Base-by-base conservation (phyloP, 2,113 vertebrate species). In the Apus apus region DNA sequence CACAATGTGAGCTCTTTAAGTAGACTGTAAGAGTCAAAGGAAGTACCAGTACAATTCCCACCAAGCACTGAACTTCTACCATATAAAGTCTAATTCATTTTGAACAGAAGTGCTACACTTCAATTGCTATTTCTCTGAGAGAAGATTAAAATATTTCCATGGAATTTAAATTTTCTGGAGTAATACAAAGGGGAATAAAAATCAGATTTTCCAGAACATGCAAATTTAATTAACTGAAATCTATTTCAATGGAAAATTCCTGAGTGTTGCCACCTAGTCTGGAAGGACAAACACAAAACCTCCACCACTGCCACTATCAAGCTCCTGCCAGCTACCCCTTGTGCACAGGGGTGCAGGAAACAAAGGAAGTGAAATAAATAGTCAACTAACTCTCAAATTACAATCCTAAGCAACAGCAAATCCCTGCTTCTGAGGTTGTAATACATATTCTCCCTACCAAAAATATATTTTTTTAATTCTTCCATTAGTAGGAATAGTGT, bases 151-250 rank as follows among this genome's bases (percentile, higher is more conserved):
- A 65, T 64, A 67, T 64, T 96, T 94, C n/a, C 60, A 71, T 0
- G 1, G 29, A 76, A 76, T 15, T 70, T 22, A 94, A 77, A 50
- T 66, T 70, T 93, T 92, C 25, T 11, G 32, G 43, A 57, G 7
- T 56, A 86, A 85, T 66, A 84, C 2, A 2, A 84, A 46, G 38
- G 9, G 32, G 43, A 90, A 77, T 82, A 81, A 93, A 91, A 85
- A 68, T 14, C 54, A 66, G 23, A 85, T 86, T 94, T 95, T 80
- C 46, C 51, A 67, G 60, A 88, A 86, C 48, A 93, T 64, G 48
- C 43, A 89, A 40, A 88, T 90, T 80, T 74, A 79, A 89, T 86
- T 85, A 93, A 91, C 45, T 65, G 50, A 85, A 90, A 81, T 86
- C 14, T 67, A n/a, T 86, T 93, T 84, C 21, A 50, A 5, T 19